A percentile compares a stretch with the other conserved stretches of the same genome.
These are phyloP conservation scores for Gobius niger DNA, from an alignment of 2,113 vertebrate species.

Conservation along the genomic window DNA sequence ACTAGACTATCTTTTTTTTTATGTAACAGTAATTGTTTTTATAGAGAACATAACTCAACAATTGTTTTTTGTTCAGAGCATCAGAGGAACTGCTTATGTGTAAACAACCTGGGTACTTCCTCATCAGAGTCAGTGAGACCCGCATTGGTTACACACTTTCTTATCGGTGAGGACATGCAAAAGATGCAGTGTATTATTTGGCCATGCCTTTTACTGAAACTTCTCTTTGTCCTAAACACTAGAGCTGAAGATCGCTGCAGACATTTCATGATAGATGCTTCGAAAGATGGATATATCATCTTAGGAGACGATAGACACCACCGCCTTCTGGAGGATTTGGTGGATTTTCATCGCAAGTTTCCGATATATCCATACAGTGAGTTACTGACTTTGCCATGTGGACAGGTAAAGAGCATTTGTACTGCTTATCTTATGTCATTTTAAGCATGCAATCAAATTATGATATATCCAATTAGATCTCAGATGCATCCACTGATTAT, in stretches of 20 bases:
- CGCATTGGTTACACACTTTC: slow-evolving; percentile 84
- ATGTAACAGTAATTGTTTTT: neutral
- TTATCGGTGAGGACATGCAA: slow-evolving; percentile 73
- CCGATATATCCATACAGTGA: slow-evolving; percentile 72
- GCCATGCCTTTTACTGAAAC: slow-evolving; percentile 3
- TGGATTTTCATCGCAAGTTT: slow-evolving; percentile 71
- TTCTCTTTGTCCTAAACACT: neutral
- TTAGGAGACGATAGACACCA: slow-evolving; percentile 71
- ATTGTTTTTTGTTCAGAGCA: slow-evolving; percentile 57
- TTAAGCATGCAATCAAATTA: neutral
- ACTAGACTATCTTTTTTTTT: neutral
- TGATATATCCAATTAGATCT: slow-evolving; percentile 35
- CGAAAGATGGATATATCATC: slow-evolving; percentile 68
- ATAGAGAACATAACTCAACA: neutral
- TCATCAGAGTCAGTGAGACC: slow-evolving; percentile 84
- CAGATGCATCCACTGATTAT: slow-evolving; percentile 42
- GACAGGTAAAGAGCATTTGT: slow-evolving; percentile 69
- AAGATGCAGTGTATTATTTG: neutral
- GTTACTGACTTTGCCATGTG: slow-evolving; percentile 75
- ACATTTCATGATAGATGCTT: slow-evolving; percentile 82
- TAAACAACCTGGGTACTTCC: slow-evolving; percentile 78
- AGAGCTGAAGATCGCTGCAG: slow-evolving; percentile 73
- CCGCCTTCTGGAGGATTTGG: slow-evolving; percentile 74
- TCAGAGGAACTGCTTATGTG: slow-evolving; percentile 77
- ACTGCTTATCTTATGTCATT: neutral